Evolutionary conservation across 2,797 vertebrate genomes (phyloP), one percentile per base, ranked within the genome.

Genomic region (Gymnopithys bicolor): DNA sequence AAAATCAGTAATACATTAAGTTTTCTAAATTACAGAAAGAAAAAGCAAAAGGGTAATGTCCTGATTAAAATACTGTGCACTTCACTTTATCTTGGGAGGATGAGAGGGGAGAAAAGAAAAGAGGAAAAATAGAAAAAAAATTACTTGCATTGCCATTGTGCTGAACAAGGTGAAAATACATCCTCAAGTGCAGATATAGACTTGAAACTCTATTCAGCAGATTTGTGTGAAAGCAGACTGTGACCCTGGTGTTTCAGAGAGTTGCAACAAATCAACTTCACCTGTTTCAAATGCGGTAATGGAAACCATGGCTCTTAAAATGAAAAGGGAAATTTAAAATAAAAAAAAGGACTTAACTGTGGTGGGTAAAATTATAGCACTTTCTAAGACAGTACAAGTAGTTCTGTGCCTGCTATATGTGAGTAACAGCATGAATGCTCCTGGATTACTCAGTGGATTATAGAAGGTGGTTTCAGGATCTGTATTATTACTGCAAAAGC

Each of bases 261-360:
- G 32, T 59, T 2, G 11, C 41, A 84, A 81, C 66, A 78, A 85
- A 90, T 67, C 66, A 67, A 6, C 43, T 17, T 84, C 66, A 52
- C 90, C 94, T 66, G 43, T 86, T 88, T 78, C 62, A 83, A 94
- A 71, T 84, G 76, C 94, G 76, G 86, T 93, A 88, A 95, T 91
- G 85, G 80, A 79, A 94, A 93, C 51, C 32, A 39, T 12, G 46
- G 35, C 16, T 94, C 37, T 86, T 52, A 84, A 91, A 94, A 66
- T 35, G 43, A 56, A 53, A 58, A 81, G 35, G 9, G 22, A 80
- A 63, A 5, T 80, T 86, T 41, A 1, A 2, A 39, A 58, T 32
- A 28, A 51, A 52, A 55, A 55, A 41, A 41, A 17, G 16, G 11
- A 41, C 78, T 60, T 11, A 87, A 64, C 39, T 51, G 11, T n/a